These are phyloP conservation scores for Diaprepes abbreviatus DNA, from an alignment of 2,888 invertebrate species.

Conservation along the genomic window DNA sequence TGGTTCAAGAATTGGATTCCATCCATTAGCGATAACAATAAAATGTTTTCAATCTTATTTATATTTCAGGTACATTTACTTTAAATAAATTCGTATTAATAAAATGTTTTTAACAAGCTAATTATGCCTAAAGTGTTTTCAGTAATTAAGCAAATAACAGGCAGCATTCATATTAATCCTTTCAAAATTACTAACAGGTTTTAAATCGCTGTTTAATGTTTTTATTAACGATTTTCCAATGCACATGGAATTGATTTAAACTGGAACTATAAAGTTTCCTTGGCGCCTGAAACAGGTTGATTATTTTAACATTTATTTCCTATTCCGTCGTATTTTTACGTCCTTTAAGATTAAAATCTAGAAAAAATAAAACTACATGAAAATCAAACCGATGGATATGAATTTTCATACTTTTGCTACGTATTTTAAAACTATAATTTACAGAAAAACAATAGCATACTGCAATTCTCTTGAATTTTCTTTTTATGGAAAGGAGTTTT, in stretches of 20 bases:
- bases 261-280: conserved; percentile 34
- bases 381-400: too few species aligned
- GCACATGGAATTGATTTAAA: conserved; percentile 30
- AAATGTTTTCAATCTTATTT: too few species aligned
- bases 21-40: too few species aligned
- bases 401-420: too few species aligned
- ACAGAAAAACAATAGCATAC: too few species aligned
- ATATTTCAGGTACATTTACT: too few species aligned
- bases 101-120: neutral
- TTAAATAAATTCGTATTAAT: neutral
- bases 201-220: conserved; percentile 26
- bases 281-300: conserved; percentile 34
- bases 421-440: too few species aligned
- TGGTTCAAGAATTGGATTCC: too few species aligned
- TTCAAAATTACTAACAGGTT: conserved; percentile 27
- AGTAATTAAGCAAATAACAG: conserved; percentile 14
- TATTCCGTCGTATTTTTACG: neutral
- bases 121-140: conserved; percentile 7
- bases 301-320: conserved; percentile 9
- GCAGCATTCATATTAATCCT: conserved; percentile 9
- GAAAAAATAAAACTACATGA: too few species aligned
- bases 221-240: conserved; percentile 38
- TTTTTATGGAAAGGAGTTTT: too few species aligned
- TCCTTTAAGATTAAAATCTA: neutral
- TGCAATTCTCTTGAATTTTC: too few species aligned